Base-by-base conservation (phyloP, 2,113 vertebrate genomes). In the Microcebus ravelobensis region DNA sequence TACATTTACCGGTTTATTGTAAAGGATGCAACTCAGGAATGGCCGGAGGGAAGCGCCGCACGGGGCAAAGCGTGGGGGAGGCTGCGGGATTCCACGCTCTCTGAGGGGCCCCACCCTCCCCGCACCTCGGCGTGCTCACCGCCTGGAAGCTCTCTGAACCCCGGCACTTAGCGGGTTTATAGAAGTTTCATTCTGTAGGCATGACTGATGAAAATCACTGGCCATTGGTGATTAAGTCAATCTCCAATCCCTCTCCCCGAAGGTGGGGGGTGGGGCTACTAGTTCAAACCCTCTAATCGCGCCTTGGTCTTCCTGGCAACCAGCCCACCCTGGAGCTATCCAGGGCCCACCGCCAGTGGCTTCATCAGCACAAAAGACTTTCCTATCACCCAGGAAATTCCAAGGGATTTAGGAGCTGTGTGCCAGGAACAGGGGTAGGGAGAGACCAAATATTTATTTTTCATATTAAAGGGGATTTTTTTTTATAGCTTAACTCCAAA, bases 361-460 rank as follows among this genome's bases (percentile, higher is more conserved):
- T 65, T 87, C 39, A 2, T 76, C 82, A 68, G 59, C 82, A 31
- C 61, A 77, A 81, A 81, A 83, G 68, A 87, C 82, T 82, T 59
- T 76, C n/a, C 61, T 91, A 13, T 70, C 70, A 63, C 31, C 31
- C 61, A 87, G 52, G 45, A 63, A 87, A 91, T 91, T 36, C 81
- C 61, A 48, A 82, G 8, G 76, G 52, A 57, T 57, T 93, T 96
- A 71, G 76, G 23, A 93, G 25, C 59, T 76, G 5, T 63, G 80
- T 85, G 29, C 73, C 73, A 90, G 81, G 29, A 90, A 82, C 50
- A 39, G 61, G 36, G 12, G 17, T 12, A 31, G 50, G 29, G 14
- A 61, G 67, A 70, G n/a, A 74, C 29, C 52, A 89, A 87, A 67
- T 87, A 50, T 42, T 85, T 76, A 50, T 29, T 89, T 76, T 82